phyloP scores from a whole-genome alignment of 1,140 invertebrate genomes.

The Orussus abietinus region DNA sequence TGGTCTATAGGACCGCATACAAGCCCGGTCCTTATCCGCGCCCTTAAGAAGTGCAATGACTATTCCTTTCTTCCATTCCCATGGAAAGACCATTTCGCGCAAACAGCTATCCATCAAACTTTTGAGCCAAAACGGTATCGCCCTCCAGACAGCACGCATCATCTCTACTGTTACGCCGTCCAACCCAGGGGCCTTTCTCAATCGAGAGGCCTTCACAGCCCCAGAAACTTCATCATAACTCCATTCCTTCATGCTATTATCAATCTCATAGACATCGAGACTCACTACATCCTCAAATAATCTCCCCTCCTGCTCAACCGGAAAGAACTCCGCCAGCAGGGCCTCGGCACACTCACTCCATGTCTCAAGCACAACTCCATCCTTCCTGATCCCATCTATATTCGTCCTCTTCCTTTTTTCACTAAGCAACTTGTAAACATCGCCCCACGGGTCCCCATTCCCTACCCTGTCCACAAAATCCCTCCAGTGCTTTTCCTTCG shows the following conservation, averaged over 20 bases:
- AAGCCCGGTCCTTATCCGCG: slow-evolving; percentile 10
- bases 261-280: background rate
- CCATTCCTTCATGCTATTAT: background rate
- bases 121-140: background rate
- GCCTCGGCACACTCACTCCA: background rate
- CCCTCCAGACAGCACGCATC: background rate
- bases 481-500: background rate
- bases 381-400: background rate
- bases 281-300: background rate
- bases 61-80: slow-evolving; percentile 17
- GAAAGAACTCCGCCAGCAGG: background rate
- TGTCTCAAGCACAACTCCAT: background rate
- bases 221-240: background rate
- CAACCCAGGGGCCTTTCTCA: slow-evolving; percentile 2
- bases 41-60: slow-evolving; percentile 17
- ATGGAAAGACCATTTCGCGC: slow-evolving; percentile 6
- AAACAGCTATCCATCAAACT: slow-evolving; percentile 4
- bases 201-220: background rate
- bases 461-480: background rate
- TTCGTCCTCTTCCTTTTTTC: background rate
- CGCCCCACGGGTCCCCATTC: background rate
- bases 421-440: background rate
- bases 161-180: slow-evolving; percentile 8
- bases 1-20: slow-evolving; percentile 21
- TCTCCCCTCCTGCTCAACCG: background rate